Conservation (phyloP, 2,797 vertebrate genomes). For the Chaunax sp. region DNA sequence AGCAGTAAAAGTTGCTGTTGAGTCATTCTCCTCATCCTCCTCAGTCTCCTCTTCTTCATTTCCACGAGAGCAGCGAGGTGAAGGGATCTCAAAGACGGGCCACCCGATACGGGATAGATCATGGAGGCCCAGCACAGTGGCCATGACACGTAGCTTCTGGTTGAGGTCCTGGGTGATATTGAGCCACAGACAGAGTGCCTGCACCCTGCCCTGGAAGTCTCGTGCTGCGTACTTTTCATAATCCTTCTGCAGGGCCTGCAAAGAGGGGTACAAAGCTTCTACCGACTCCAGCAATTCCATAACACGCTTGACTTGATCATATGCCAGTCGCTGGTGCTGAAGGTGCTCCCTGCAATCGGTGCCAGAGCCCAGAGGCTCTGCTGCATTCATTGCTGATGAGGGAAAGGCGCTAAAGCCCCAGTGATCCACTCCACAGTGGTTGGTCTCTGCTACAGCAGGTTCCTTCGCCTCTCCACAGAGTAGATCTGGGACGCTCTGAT, state of each 20-base stretch:
- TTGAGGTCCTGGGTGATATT: slow-evolving; percentile 99
- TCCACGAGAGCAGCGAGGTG: slow-evolving; percentile 91
- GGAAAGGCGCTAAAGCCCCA: slow-evolving; percentile 77
- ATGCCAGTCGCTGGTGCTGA: slow-evolving; percentile 92
- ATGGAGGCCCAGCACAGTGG: slow-evolving; percentile 95
- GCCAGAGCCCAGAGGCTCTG: slow-evolving; percentile 79
- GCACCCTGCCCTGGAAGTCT: slow-evolving; percentile 98
- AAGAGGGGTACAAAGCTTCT: slow-evolving; percentile 96
- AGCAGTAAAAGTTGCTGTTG: slow-evolving; percentile 86
- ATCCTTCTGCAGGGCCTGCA: slow-evolving; percentile 97
- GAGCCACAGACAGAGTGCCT: slow-evolving; percentile 99
- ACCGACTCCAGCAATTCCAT: slow-evolving; percentile 97
- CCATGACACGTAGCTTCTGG: slow-evolving; percentile 98
- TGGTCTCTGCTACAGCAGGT: slow-evolving; percentile 79
- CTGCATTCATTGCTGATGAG: slow-evolving; percentile 72
- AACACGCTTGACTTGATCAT: slow-evolving; percentile 96
- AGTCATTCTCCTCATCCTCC: slow-evolving; percentile 83
- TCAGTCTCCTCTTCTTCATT: slow-evolving; percentile 86
- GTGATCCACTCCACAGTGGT: slow-evolving; percentile 79
- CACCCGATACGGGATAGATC: slow-evolving; percentile 96
- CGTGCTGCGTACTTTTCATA: slow-evolving; percentile 96
- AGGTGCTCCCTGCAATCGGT: slow-evolving; percentile 90
- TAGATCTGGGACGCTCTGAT: slow-evolving; percentile 34
- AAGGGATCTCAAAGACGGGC: slow-evolving; percentile 99
- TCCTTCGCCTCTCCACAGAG: slow-evolving; percentile 52